Evolutionary conservation across 2,888 invertebrate genomes (phyloP).

Genomic region (Idaea dimidiata): DNA sequence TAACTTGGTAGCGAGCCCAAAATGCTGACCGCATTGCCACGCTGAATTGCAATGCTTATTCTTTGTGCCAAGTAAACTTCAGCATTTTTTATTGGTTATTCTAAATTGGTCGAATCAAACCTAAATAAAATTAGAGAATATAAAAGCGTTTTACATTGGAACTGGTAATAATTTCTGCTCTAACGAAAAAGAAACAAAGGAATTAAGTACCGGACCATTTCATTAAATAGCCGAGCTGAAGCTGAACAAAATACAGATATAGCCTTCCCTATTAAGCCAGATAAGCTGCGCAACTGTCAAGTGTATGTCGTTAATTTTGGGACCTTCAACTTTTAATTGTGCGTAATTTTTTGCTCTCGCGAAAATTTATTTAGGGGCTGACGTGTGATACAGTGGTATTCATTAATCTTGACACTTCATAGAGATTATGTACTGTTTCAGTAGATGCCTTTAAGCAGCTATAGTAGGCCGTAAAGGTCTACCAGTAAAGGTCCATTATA

Average conservation of each 20-base stretch:
- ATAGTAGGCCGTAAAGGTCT: too few species aligned
- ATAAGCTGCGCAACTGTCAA: constrained; percentile 71
- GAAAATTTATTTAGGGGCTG: constrained; percentile 48
- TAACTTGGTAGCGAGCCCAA: too few species aligned
- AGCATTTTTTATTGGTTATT: too few species aligned
- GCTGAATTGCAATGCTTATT: too few species aligned
- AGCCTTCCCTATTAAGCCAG: constrained; percentile 62
- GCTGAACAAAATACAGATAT: constrained; percentile 30
- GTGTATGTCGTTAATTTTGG: constrained; percentile 75
- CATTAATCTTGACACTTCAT: background rate
- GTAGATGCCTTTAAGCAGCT: too few species aligned
- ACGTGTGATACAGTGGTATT: constrained; percentile 53
- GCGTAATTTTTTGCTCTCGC: constrained; percentile 53
- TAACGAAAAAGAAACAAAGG: constrained; percentile 35
- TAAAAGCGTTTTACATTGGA: background rate
- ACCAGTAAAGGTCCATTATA: too few species aligned
- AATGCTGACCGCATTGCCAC: too few species aligned
- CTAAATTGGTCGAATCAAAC: constrained; percentile 1
- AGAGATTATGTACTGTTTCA: background rate
- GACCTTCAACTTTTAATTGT: constrained; percentile 70
- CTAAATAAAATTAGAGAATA: background rate
- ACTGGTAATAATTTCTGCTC: constrained; percentile 22
- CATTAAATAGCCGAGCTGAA: constrained; percentile 31
- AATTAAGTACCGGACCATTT: constrained; percentile 42
- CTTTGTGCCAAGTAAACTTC: too few species aligned